These are phyloP conservation scores for Acanthurus leucopareius DNA, from an alignment of 2,797 vertebrate genomes.

Conservation along the genomic window DNA sequence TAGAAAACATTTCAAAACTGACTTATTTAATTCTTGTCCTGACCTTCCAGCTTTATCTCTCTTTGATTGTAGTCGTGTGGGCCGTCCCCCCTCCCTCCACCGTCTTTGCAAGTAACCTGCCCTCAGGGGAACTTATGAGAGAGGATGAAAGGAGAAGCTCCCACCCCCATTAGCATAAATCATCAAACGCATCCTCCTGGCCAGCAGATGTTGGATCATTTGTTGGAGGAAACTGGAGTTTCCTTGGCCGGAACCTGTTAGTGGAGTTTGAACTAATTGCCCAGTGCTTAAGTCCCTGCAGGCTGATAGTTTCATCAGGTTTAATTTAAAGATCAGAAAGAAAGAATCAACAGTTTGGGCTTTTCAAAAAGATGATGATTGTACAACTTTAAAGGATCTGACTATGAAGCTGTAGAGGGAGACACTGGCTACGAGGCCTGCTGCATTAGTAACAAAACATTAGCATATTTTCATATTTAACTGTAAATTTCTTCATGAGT, in stretches of 20 bases:
- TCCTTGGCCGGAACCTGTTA: constrained; percentile 14
- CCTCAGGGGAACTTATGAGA: constrained; percentile 32
- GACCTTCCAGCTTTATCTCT: constrained; percentile 5
- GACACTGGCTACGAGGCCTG: neutral
- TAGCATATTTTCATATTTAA: neutral
- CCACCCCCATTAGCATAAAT: constrained; percentile 39
- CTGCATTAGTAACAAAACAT: neutral
- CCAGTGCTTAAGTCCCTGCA: neutral
- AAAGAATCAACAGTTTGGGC: neutral
- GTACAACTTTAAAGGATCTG: neutral
- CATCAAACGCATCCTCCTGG: constrained; percentile 42
- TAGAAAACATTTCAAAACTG: neutral
- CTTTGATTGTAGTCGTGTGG: constrained; percentile 26
- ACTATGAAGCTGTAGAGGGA: neutral
- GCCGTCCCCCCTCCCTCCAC: neutral
- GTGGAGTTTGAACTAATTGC: constrained; percentile 29
- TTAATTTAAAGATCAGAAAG: neutral
- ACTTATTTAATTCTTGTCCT: neutral
- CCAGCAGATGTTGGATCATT: constrained; percentile 48
- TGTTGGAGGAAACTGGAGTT: constrained; percentile 47
- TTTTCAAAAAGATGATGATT: neutral
- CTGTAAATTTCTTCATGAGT: neutral
- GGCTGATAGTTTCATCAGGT: neutral
- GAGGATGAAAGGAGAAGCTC: constrained; percentile 41
- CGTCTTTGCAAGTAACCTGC: constrained; percentile 16